A percentile compares a stretch with the other conserved stretches of the same genome.
Conservation (phyloP, 2,888 invertebrate species). For the Thera obeliscata region DNA sequence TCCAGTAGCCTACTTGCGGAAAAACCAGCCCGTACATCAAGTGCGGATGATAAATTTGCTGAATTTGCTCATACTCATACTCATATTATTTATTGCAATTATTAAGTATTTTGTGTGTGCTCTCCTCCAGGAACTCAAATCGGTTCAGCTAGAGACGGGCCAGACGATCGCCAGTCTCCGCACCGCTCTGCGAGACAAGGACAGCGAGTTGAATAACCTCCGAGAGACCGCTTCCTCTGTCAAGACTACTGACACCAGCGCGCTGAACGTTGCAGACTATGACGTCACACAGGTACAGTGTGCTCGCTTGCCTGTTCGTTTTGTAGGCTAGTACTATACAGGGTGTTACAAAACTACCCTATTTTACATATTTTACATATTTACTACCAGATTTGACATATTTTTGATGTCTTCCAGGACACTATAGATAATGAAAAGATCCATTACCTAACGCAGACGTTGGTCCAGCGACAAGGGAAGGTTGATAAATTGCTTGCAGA, state of each 20-base stretch:
- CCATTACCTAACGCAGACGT: constrained; percentile 89
- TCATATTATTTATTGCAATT: no score
- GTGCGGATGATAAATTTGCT: no score
- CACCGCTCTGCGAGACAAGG: constrained; percentile 63
- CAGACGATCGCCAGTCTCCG: constrained; percentile 67
- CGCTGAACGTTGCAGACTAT: constrained; percentile 75
- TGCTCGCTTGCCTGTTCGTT: no score
- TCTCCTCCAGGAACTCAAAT: constrained; percentile 63
- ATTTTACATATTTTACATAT: no score
- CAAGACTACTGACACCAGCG: constrained; percentile 59
- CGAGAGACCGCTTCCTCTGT: constrained; percentile 52
- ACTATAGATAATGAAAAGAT: constrained; percentile 72
- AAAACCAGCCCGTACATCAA: no score
- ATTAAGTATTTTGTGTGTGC: no score
- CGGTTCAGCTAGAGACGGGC: constrained; percentile 61
- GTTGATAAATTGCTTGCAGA: constrained; percentile 93
- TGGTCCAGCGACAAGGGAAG: constrained; percentile 93
- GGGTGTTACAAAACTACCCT: no score
- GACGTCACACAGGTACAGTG: constrained; percentile 51
- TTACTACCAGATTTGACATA: neutral
- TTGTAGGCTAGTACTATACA: no score
- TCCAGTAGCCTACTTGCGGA: no score
- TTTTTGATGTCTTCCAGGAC: constrained; percentile 29
- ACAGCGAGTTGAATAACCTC: constrained; percentile 60
- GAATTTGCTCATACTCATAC: no score